Evolutionary conservation across 2,797 vertebrate species (phyloP).

Genomic region (Sebastes dallii): DNA sequence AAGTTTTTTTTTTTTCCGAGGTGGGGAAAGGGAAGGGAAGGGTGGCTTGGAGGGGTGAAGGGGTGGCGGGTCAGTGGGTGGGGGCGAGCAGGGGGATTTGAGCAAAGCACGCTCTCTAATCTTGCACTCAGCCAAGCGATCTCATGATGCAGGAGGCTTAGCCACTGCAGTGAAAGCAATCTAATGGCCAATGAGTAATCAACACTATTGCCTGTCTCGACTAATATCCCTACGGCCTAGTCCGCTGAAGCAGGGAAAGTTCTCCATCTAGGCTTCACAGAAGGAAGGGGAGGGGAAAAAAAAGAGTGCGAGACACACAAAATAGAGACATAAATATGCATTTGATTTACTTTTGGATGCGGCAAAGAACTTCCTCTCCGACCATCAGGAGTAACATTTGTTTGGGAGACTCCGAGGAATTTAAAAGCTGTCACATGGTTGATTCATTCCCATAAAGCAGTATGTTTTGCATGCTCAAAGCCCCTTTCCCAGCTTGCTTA

Average conservation of each 20-base stretch:
- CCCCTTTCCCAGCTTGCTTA: slow-evolving; percentile 72
- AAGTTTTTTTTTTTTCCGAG: slow-evolving; percentile 58
- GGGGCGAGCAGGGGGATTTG: slow-evolving; percentile 71
- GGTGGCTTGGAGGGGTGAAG: slow-evolving; percentile 56
- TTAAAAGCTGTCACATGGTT: slow-evolving; percentile 70
- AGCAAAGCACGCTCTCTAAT: slow-evolving; percentile 84
- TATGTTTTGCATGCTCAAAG: slow-evolving; percentile 68
- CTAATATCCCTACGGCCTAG: slow-evolving; percentile 77
- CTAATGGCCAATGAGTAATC: slow-evolving; percentile 89
- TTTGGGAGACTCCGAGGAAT: slow-evolving; percentile 70
- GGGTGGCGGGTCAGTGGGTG: slow-evolving; percentile 49
- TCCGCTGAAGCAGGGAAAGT: slow-evolving; percentile 68
- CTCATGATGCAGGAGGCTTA: slow-evolving; percentile 86
- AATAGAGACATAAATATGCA: slow-evolving; percentile 65
- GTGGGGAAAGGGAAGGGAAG: slow-evolving; percentile 56
- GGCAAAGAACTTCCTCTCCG: slow-evolving; percentile 59
- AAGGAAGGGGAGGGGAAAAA: neutral
- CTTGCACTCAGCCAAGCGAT: slow-evolving; percentile 84
- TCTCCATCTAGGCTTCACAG: slow-evolving; percentile 38
- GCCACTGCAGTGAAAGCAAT: slow-evolving; percentile 85
- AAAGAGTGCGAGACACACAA: slow-evolving; percentile 26
- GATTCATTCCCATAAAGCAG: slow-evolving; percentile 72
- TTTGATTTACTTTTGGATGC: slow-evolving; percentile 75
- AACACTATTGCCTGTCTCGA: slow-evolving; percentile 87
- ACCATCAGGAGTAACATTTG: slow-evolving; percentile 71